A percentile compares a stretch with the other conserved stretches of the same genome.
These are phyloP conservation scores for Apteryx owenii DNA, from an alignment of 2,113 vertebrate species.

Conservation along the genomic window DNA sequence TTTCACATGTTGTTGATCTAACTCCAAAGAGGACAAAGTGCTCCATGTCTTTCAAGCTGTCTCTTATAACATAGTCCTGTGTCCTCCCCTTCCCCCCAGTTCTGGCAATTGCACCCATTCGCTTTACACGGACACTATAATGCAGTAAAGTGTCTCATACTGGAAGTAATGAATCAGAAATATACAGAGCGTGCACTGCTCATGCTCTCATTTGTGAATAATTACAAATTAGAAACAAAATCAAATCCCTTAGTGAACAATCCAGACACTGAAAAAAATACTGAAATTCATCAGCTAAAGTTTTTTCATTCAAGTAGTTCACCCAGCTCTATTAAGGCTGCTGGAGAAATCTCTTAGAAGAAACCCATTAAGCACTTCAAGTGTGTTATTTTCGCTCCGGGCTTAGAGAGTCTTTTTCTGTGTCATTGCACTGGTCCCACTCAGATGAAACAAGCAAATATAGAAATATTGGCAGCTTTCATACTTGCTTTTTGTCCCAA, in stretches of 20 bases:
- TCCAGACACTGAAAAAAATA: not conserved
- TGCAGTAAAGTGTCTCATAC: not conserved
- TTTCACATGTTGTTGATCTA: not conserved
- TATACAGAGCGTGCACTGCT: rapidly evolving
- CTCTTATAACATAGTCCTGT: not conserved
- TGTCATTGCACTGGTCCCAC: constrained; percentile 51
- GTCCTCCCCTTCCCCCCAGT: not conserved
- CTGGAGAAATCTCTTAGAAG: constrained; percentile 57
- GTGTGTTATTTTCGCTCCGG: constrained; percentile 59
- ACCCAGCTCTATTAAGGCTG: constrained; percentile 50
- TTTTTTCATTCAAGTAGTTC: constrained; percentile 12
- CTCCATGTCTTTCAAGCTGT: not conserved
- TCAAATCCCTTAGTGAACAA: not conserved
- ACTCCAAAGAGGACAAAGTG: not conserved
- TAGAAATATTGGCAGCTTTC: constrained; percentile 66
- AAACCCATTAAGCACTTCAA: constrained; percentile 67
- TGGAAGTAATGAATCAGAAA: not conserved
- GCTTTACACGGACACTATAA: not conserved
- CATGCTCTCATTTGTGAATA: not conserved
- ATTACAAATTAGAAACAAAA: constrained; percentile 16
- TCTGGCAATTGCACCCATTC: rapidly evolving
- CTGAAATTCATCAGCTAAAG: not conserved
- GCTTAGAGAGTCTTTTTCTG: constrained; percentile 58
- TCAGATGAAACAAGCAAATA: constrained; percentile 67
- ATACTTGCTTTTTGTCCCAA: constrained; percentile 31